A percentile compares a stretch with the other conserved stretches of the same genome.
These are phyloP conservation scores for Fukomys damarensis DNA, from an alignment of 2,113 vertebrate species.

Conservation along the genomic window DNA sequence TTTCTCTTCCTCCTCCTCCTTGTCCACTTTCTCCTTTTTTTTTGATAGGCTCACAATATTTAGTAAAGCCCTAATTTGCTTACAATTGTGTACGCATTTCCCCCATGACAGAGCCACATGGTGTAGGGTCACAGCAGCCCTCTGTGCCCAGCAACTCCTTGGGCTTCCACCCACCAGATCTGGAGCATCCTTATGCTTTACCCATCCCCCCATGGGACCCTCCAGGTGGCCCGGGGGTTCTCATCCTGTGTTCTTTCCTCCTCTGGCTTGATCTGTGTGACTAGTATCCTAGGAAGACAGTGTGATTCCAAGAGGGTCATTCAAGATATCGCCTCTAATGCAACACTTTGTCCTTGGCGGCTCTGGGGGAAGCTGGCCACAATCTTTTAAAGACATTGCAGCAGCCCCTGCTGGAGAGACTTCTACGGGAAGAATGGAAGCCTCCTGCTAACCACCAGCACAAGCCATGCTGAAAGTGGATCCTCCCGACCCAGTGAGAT, in stretches of 20 bases:
- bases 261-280: neutral
- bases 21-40: neutral
- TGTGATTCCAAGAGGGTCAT: neutral
- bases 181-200: neutral
- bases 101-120: neutral
- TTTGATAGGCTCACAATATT: neutral
- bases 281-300: neutral
- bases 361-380: neutral
- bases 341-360: accelerated
- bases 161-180: neutral
- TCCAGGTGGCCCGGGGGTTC: neutral
- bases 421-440: neutral
- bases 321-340: neutral
- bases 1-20: neutral
- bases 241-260: neutral
- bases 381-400: neutral
- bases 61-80: neutral
- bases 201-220: neutral
- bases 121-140: neutral
- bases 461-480: accelerated
- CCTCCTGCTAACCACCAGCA: neutral
- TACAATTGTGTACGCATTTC: neutral
- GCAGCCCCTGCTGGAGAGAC: neutral
- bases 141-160: neutral
- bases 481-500: accelerated